Base-by-base conservation (phyloP, 1,140 invertebrate genomes). In the Calycopis cecrops region DNA sequence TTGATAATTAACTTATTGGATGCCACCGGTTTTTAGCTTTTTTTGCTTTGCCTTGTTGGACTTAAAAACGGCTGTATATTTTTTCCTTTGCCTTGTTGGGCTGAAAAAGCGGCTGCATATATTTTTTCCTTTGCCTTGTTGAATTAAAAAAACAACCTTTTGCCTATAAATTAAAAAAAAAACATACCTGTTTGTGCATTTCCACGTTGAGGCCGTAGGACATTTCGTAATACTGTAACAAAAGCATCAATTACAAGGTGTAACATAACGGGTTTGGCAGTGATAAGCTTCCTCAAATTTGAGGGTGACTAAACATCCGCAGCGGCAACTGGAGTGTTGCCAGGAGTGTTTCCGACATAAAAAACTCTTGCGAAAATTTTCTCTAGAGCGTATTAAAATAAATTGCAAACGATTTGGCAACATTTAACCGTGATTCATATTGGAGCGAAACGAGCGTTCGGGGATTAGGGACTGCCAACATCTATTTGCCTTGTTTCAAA, bases 221-320 rank as follows among this genome's bases (percentile, higher is more conserved):
- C 97, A 99, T 99, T 91, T 99, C 98, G 91, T 99, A 99, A 90
- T 99, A 99, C 97, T 98, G 93, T 71, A 96, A 96, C 85, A 91
- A 73, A 91, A 86, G 88, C 50, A 75, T 74, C 65, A 64, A 76
- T 78, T 74, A 79, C 65, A 73, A 61, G n/a, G n/a, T 72, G 77
- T 76, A 75, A 77, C 60, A 71, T 64, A 73, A 79, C 76, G 65
- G 69, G 69, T 73, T 78, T 79, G 80, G 79, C 79, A 76, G 65
- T 69, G 71, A 83, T 80, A 76, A 75, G 73, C 71, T 77, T 81
- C 75, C 79, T 75, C 78, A 77, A 80, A 83, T 84, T 74, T 75
- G 70, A 76, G 75, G 65, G 74, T 86, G 79, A 85, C 83, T 84
- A 85, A 86, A 86, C 81, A 85, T 85, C 83, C 79, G 78, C 82